Base-by-base conservation (phyloP, 2,888 invertebrate species). In the Leptura quadrifasciata region DNA sequence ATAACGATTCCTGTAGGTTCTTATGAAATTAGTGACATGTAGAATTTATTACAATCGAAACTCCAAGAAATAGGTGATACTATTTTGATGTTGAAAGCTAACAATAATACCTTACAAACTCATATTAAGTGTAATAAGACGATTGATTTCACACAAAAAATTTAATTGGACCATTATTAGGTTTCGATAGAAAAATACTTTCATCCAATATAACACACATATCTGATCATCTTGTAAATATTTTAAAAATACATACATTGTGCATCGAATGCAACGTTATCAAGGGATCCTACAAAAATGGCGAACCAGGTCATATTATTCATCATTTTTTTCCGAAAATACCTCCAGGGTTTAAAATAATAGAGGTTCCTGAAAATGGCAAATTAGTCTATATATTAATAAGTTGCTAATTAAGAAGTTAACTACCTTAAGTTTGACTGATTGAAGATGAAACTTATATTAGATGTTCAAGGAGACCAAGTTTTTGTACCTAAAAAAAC, bases 111-210 rank as follows among this genome's bases (percentile, higher is more conserved):
- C n/a, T n/a, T n/a, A n/a, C n/a, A n/a, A n/a, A n/a, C n/a, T n/a
- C 17, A 12, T 35, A 35, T 64, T 18, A 64, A 39, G 18, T 64
- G 5, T 47, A 64, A 64, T 39, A 39, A 64, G n/a, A 18, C 5
- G 2, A 39, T 64, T 20, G 39, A 64, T 64, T 64, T 64, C 18
- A 64, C 18, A 12, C 18, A 39, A 64, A 39, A 9, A 39, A 4
- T 24, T 21, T 1, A 18, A 35, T 39, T n/a, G 35, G 35, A 6
- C 10, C 8, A 9, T 39, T 60, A 10, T 39, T 64, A 39, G 64
- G 35, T 20, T 39, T 64, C 35, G 9, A 35, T 15, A 9, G n/a
- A 15, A 5, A n/a, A 21, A 15, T 2, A 60, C 58, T 58, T 27
- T 12, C 21, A 0, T 35, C 39, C 10, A 35, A 35, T 9, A 17